Base-by-base conservation (phyloP, 2,888 invertebrate genomes). In the Oasisia sp. region DNA sequence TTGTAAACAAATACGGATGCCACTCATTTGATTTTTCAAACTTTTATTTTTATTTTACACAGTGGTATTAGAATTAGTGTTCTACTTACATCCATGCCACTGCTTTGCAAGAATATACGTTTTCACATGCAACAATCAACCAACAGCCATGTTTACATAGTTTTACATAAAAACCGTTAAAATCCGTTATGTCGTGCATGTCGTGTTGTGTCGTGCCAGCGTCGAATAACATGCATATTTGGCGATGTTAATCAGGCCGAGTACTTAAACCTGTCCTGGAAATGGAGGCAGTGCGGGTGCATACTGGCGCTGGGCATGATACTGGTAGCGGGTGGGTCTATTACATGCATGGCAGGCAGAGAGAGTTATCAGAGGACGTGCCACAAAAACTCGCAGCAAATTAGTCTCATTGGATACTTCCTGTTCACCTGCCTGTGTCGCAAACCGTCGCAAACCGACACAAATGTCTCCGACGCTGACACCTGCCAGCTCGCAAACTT, bases 321-420 rank as follows among this genome's bases (percentile, higher is more conserved):
- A 74, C 74, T 19, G 74, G 74, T 27, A 27, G 74, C n/a, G 74
- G 74, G 74, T 74, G 74, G 74, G 27, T 74, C 27, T 74, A 74
- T 74, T 74, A 74, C 74, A 74, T 74, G 74, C 74, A 74, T 74
- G 74, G 74, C 74, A 74, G n/a, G 74, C 74, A 7, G 38, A 74
- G 27, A 74, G 74, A 74, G 27, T 74, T 74, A 74, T 74, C 50
- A 50, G 74, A 27, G 74, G 74, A 74, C 74, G n/a, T 7, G 19
- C 27, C 74, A 74, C 74, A 74, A 74, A 74, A 74, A 74, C 74
- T 74, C 27, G 74, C 74, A 74, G 74, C 27, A 74, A 74, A 74
- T 74, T 74, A 74, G 74, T 74, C n/a, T 19, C 74, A 74, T 74
- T 74, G 74, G 74, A 74, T 74, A 74, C 74, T 74, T 74, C 74